These are phyloP conservation scores for Proterorhinus semilunaris DNA, from an alignment of 2,113 vertebrate genomes.

Conservation along the genomic window DNA sequence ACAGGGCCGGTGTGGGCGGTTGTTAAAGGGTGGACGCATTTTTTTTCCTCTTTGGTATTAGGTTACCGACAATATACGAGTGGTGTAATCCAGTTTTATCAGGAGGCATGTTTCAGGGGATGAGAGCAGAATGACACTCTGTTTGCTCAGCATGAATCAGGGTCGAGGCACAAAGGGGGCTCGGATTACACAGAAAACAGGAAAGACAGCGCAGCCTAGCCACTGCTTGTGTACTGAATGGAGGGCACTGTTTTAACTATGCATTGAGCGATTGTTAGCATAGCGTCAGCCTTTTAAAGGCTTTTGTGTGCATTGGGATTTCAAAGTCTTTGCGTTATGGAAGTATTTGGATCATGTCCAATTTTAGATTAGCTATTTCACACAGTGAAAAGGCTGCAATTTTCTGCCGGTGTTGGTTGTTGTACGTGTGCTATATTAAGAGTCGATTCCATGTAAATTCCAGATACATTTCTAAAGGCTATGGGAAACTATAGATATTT, in stretches of 20 bases:
- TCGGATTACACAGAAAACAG: conserved; percentile 54
- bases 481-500: too few relatives aligned
- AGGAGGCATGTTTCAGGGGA: conserved; percentile 41
- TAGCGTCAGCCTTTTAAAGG: not conserved
- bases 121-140: conserved; percentile 43
- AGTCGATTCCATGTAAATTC: not conserved
- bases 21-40: conserved; percentile 39
- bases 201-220: conserved; percentile 25
- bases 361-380: not conserved
- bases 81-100: conserved; percentile 52
- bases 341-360: not conserved
- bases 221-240: conserved; percentile 26
- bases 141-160: conserved; percentile 47
- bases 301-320: not conserved
- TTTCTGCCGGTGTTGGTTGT: not conserved
- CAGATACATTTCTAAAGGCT: not conserved
- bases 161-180: conserved; percentile 31
- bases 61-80: conserved; percentile 37
- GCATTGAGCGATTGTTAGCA: not conserved
- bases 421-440: not conserved
- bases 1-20: conserved; percentile 31
- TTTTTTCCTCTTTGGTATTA: conserved; percentile 23
- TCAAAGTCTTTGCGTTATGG: not conserved
- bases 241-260: conserved; percentile 10
- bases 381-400: not conserved